Evolutionary conservation across 2,888 invertebrate genomes (phyloP).

Genomic region (Caenorhabditis japonica): DNA sequence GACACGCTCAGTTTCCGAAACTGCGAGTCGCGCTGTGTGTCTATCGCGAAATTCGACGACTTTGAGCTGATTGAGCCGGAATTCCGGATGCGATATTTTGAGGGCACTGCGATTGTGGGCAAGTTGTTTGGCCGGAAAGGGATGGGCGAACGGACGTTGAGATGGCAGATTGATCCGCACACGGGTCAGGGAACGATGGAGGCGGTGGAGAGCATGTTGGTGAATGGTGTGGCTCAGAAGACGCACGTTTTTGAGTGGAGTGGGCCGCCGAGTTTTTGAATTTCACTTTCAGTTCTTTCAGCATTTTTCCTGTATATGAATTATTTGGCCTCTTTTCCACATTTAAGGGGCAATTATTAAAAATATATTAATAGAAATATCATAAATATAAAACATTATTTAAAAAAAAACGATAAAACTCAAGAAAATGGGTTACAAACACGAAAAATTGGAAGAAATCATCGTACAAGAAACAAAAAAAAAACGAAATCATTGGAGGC

Average conservation of each 20-base stretch:
- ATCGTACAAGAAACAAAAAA: no score
- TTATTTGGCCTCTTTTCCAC: no score
- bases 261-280: background rate
- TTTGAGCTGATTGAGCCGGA: constrained; percentile 51
- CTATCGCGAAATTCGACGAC: constrained; percentile 15
- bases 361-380: no score
- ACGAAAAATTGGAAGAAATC: background rate
- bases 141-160: constrained; percentile 14
- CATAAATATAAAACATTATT: no score
- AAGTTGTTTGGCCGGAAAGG: constrained; percentile 10
- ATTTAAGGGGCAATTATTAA: no score
- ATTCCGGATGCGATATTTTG: constrained; percentile 42
- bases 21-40: constrained; percentile 9
- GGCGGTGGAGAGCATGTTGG: constrained; percentile 8
- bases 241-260: constrained; percentile 1
- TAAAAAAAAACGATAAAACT: no score
- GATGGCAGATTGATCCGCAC: background rate
- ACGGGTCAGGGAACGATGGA: constrained; percentile 7
- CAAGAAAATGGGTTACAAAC: no score
- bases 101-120: constrained; percentile 12
- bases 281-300: no score
- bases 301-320: no score
- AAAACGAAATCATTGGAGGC: background rate
- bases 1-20: constrained; percentile 20
- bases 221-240: background rate